A percentile compares a stretch with the other conserved stretches of the same genome.
phyloP scores from a whole-genome alignment of 2,888 invertebrate species.

The Sicus ferrugineus region DNA sequence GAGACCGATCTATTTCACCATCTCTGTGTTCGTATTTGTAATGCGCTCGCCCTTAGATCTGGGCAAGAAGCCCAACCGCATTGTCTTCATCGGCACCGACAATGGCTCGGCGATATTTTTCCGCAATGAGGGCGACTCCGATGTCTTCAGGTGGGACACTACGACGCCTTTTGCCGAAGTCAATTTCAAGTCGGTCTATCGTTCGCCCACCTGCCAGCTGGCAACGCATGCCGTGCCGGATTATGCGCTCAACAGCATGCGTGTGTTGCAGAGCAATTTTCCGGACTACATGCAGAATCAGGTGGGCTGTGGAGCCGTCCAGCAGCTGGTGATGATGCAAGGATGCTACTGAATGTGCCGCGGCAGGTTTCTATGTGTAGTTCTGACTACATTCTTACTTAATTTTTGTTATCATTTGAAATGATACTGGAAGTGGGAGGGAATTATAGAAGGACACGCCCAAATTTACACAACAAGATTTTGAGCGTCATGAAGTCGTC shows the following conservation, averaged over 20 bases:
- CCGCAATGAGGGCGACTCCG: conserved; percentile 69
- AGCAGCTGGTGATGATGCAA: conserved; percentile 65
- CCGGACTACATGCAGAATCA: conserved; percentile 71
- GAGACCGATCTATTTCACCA: conserved; percentile 39
- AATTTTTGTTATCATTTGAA: too few species aligned
- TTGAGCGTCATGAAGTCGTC: too few species aligned
- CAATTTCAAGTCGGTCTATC: conserved; percentile 68
- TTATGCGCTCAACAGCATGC: conserved; percentile 68
- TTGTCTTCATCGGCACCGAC: conserved; percentile 72
- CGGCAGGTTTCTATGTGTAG: too few species aligned
- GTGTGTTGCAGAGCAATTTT: conserved; percentile 72
- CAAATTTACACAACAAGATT: too few species aligned
- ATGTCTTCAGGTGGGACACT: conserved; percentile 71
- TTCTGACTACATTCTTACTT: too few species aligned
- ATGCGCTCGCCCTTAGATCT: too few species aligned
- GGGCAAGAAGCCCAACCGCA: conserved; percentile 68
- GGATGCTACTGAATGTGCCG: conserved; percentile 62
- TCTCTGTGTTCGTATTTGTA: too few species aligned
- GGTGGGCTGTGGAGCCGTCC: conserved; percentile 71
- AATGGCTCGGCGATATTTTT: conserved; percentile 70
- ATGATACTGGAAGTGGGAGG: too few species aligned
- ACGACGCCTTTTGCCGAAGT: conserved; percentile 62
- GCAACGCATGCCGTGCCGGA: conserved; percentile 71
- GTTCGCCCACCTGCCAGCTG: conserved; percentile 66
- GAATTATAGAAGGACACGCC: too few species aligned